A percentile compares a stretch with the other conserved stretches of the same genome.
These are phyloP conservation scores for Xestia ashworthii DNA, from an alignment of 2,888 invertebrate genomes.

Conservation along the genomic window DNA sequence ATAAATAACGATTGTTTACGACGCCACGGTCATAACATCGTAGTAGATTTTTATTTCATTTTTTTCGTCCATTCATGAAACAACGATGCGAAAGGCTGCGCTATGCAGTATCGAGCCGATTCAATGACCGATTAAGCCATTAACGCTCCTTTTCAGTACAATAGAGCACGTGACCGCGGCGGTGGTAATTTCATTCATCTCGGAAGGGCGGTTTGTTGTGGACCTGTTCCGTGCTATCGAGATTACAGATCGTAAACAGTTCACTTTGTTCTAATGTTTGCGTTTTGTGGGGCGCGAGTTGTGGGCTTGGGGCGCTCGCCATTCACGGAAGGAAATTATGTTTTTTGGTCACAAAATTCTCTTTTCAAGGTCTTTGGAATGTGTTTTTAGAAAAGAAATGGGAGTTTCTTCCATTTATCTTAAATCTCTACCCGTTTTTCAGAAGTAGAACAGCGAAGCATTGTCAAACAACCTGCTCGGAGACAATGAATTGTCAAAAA, in stretches of 20 bases:
- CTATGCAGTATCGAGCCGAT: slow-evolving; percentile 81
- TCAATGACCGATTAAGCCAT: slow-evolving; percentile 86
- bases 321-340: neutral
- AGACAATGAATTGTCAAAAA: slow-evolving; percentile 68
- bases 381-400: slow-evolving; percentile 5
- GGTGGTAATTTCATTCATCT: slow-evolving; percentile 83
- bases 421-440: slow-evolving; percentile 26
- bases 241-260: slow-evolving; percentile 59
- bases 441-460: slow-evolving; percentile 36
- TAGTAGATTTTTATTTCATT: slow-evolving; percentile 78
- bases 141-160: slow-evolving; percentile 83
- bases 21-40: slow-evolving; percentile 75
- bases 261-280: slow-evolving; percentile 63
- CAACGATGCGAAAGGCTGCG: slow-evolving; percentile 78
- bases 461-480: slow-evolving; percentile 51
- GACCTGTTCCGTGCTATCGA: slow-evolving; percentile 58
- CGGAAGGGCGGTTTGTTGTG: slow-evolving; percentile 74
- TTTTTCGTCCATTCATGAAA: slow-evolving; percentile 86
- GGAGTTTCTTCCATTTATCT: too few species aligned
- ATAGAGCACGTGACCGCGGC: slow-evolving; percentile 85
- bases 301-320: neutral
- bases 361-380: slow-evolving; percentile 5
- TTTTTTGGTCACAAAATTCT: neutral
- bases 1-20: slow-evolving; percentile 79
- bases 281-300: slow-evolving; percentile 24